Evolutionary conservation across 2,797 vertebrate genomes (phyloP).

Genomic region (Liparis tanakae): DNA sequence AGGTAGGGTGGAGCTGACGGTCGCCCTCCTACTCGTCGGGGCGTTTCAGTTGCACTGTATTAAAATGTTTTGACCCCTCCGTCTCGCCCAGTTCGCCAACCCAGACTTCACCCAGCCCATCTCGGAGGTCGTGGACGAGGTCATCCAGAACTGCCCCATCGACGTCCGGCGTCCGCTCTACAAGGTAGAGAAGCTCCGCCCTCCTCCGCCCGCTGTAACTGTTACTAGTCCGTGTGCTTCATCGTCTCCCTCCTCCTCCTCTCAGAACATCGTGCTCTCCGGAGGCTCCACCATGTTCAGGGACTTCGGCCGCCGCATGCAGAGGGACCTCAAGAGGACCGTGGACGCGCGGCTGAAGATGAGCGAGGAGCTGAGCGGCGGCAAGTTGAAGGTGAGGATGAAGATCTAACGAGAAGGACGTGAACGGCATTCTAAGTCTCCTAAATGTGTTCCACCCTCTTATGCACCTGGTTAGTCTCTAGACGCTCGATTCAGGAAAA

Average conservation of each 20-base stretch:
- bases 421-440: neutral
- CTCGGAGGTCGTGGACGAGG: constrained; percentile 99
- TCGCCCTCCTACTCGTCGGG: too few relatives aligned
- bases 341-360: constrained; percentile 96
- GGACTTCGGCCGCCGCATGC: constrained; percentile 96
- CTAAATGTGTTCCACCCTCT: neutral
- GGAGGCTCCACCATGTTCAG: constrained; percentile 99
- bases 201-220: fast-evolving
- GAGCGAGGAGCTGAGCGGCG: constrained; percentile 97
- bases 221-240: neutral
- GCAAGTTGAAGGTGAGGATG: constrained; percentile 90
- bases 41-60: neutral
- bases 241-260: neutral
- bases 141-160: constrained; percentile 99
- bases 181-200: constrained; percentile 82
- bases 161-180: constrained; percentile 97
- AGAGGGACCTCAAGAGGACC: constrained; percentile 96
- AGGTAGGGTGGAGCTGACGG: constrained; percentile 58
- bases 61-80: neutral
- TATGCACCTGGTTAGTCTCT: neutral
- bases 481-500: too few relatives aligned
- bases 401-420: neutral
- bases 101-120: constrained; percentile 99
- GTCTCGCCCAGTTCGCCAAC: constrained; percentile 91
- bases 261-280: constrained; percentile 96